Evolutionary conservation across 2,797 vertebrate species (phyloP), one percentile per base, ranked within the genome.

Genomic region (Galagoides demidoff): DNA sequence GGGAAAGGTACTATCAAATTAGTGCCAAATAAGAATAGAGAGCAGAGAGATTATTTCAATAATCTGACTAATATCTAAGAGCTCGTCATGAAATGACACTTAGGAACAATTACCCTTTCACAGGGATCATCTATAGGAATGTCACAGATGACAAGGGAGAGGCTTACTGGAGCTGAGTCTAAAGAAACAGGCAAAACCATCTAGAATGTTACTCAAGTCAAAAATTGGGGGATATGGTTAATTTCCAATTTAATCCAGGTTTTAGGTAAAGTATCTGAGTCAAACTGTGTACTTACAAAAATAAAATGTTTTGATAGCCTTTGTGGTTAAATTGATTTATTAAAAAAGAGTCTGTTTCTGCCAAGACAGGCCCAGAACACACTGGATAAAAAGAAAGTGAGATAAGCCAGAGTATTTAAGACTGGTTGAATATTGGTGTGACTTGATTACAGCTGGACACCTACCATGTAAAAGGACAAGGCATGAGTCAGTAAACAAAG

Each of bases 251-350:
- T 13, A 34, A 11, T 55, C 31, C 31, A 89, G 64, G 16, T 61
- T 92, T 84, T 94, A 90, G 82, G 17, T 76, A 84, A 84, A 77
- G 91, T 37, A 81, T 20, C 22, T 55, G n/a, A 92, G 34, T 66
- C 59, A 31, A 94, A 92, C n/a, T 89, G 94, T 66, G 63, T 92
- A 74, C 9, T 89, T 84, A 86, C 11, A 4, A 34, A 76, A 57
- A 81, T 79, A 27, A 92, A 95, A 91, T 1, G 12, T 27, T 70
- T 90, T 77, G 45, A 89, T 59, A 49, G 11, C 10, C 7, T 95
- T 27, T 93, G 27, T 43, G 5, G 2, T 22, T 23, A 7, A 89
- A 92, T 9, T 79, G n/a, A 81, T 68, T 84, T 64, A 23, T 17
- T 11, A 74, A 68, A 74, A 71, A 81, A 77, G 49, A 10, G 14